Evolutionary conservation across 2,113 vertebrate species (phyloP).

Genomic region (Scomber scombrus): DNA sequence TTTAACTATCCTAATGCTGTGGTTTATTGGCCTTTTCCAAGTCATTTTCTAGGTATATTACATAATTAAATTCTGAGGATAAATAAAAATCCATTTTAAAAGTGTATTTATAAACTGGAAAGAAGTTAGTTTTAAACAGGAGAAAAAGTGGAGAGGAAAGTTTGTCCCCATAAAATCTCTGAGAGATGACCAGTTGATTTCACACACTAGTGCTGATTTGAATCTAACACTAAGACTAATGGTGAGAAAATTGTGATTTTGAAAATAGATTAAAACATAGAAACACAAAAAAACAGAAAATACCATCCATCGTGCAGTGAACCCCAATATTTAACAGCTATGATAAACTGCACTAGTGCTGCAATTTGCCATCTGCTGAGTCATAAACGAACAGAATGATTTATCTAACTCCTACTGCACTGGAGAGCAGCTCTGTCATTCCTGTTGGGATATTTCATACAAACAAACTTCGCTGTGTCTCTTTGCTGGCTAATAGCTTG

Average conservation of each 20-base stretch:
- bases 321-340: constrained; percentile 34
- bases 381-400: constrained; percentile 63
- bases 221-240: not conserved
- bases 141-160: too few relatives aligned
- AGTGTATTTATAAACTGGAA: not conserved
- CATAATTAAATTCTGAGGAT: not conserved
- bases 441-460: constrained; percentile 44
- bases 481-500: constrained; percentile 42
- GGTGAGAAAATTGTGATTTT: not conserved
- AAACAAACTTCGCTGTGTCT: constrained; percentile 58
- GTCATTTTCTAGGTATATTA: not conserved
- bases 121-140: too few relatives aligned
- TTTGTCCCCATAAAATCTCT: not conserved
- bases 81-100: not conserved
- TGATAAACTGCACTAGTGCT: constrained; percentile 52
- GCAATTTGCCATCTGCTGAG: constrained; percentile 59
- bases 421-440: constrained; percentile 45
- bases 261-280: constrained; percentile 40
- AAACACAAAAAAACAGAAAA: constrained; percentile 30
- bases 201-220: not conserved
- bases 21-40: not conserved
- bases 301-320: constrained; percentile 5
- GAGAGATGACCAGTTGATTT: constrained; percentile 5
- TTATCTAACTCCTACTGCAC: constrained; percentile 45
- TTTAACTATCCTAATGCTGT: constrained; percentile 5